These are phyloP conservation scores for Dendronephthya gigantea DNA, from an alignment of 64 coral and sea anemone species.

Conservation along the genomic window DNA sequence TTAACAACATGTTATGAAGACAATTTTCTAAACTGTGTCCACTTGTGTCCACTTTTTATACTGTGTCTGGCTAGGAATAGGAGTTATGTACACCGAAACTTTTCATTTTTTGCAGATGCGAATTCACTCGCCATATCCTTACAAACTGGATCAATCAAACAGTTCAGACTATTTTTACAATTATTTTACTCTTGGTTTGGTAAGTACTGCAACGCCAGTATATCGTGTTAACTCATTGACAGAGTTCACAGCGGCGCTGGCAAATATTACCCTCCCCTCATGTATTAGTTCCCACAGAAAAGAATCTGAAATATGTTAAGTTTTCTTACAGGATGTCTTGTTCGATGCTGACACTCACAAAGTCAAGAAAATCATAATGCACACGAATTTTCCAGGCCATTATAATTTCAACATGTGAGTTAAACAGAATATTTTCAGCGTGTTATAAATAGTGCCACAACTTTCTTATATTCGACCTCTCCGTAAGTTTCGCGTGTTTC, in stretches of 20 bases:
- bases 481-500: background rate
- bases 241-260: too few relatives aligned
- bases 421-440: too few relatives aligned
- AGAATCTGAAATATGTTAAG: too few relatives aligned
- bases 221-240: too few relatives aligned
- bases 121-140: slow-evolving; percentile 84
- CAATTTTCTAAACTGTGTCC: too few relatives aligned
- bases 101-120: slow-evolving; percentile 53
- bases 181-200: slow-evolving; percentile 87
- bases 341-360: slow-evolving; percentile 81
- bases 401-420: slow-evolving; percentile 99
- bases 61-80: too few relatives aligned
- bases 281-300: too few relatives aligned
- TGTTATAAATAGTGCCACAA: too few relatives aligned
- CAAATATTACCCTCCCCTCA: too few relatives aligned
- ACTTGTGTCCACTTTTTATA: too few relatives aligned
- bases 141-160: slow-evolving; percentile 89
- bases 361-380: slow-evolving; percentile 94
- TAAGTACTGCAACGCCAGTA: slow-evolving; percentile 18
- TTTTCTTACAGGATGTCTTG: slow-evolving; percentile 63
- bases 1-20: too few relatives aligned
- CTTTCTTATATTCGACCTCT: too few relatives aligned
- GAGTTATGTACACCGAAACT: background rate
- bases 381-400: slow-evolving; percentile 98
- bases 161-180: slow-evolving; percentile 97